Conservation (phyloP, 1,140 invertebrate genomes). For the Galendromus occidentalis region DNA sequence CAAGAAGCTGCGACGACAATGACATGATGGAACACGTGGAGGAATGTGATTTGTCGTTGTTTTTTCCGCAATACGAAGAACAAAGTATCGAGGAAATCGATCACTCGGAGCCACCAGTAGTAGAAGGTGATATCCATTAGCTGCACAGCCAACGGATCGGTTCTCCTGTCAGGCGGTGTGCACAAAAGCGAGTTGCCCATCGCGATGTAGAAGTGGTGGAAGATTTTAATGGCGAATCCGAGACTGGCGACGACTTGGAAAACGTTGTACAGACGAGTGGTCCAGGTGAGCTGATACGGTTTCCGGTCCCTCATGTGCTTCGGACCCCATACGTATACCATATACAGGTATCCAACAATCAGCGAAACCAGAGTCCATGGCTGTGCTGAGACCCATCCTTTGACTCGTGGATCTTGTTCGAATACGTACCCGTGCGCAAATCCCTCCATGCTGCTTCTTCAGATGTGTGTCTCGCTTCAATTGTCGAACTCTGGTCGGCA, state of each 20-base stretch:
- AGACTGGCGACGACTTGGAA: constrained; percentile 1
- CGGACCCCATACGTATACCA: not conserved
- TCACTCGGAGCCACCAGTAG: constrained; percentile 10
- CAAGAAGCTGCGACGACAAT: constrained; percentile 21
- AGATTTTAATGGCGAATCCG: not conserved
- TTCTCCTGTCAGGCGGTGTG: not conserved
- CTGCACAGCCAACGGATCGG: not conserved
- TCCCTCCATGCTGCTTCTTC: too few relatives aligned
- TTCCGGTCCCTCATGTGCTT: constrained; percentile 8
- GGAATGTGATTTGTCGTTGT: constrained; percentile 29
- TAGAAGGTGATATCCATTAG: not conserved
- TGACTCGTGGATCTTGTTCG: not conserved
- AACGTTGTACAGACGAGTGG: not conserved
- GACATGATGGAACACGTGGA: constrained; percentile 32
- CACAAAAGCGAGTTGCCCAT: constrained; percentile 7
- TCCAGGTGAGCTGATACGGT: not conserved
- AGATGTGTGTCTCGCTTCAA: too few relatives aligned
- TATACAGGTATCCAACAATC: not conserved
- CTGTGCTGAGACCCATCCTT: not conserved
- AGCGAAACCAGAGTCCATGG: not conserved
- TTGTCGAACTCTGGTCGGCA: too few relatives aligned
- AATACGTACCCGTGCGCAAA: not conserved
- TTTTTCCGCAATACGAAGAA: constrained; percentile 32
- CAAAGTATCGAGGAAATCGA: constrained; percentile 30
- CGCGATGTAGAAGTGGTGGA: not conserved